Conservation (phyloP, 2,113 vertebrate species). For the Seriola quinqueradiata region DNA sequence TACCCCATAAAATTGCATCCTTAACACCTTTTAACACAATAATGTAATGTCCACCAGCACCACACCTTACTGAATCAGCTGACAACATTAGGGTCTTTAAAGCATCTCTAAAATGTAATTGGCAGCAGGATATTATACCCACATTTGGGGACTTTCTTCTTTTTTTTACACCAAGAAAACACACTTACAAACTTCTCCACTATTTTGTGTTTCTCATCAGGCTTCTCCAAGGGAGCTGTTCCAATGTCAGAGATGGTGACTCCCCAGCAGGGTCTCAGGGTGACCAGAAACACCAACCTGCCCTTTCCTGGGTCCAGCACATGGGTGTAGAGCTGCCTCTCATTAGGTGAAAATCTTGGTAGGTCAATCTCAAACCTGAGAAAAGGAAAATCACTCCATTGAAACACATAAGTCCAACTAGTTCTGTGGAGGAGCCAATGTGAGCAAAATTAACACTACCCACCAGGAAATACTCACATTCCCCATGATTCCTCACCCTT, state of each 20-base stretch:
- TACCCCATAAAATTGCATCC: not conserved
- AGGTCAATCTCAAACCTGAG: conserved; percentile 92
- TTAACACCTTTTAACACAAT: not conserved
- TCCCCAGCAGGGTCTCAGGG: conserved; percentile 86
- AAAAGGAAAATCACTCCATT: conserved; percentile 36
- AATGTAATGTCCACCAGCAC: not conserved
- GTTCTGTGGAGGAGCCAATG: conserved; percentile 28
- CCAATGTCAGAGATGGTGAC: conserved; percentile 91
- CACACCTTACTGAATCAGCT: not conserved
- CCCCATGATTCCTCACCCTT: conserved; percentile 93
- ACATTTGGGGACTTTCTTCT: no score
- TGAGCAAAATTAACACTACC: conserved; percentile 49
- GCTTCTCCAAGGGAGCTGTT: conserved; percentile 87
- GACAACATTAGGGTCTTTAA: not conserved
- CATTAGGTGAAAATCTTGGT: conserved; percentile 82
- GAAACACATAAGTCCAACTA: conserved; percentile 40
- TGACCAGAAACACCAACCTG: conserved; percentile 88
- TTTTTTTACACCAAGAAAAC: not conserved
- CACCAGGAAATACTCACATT: conserved; percentile 86
- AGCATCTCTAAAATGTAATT: not conserved
- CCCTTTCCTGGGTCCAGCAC: conserved; percentile 83
- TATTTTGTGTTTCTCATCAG: conserved; percentile 83
- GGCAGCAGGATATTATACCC: no score
- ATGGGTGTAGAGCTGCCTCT: conserved; percentile 88
- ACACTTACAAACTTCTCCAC: conserved; percentile 89